phyloP scores from a whole-genome alignment of 1,140 invertebrate genomes.

The Vanessa atalanta region DNA sequence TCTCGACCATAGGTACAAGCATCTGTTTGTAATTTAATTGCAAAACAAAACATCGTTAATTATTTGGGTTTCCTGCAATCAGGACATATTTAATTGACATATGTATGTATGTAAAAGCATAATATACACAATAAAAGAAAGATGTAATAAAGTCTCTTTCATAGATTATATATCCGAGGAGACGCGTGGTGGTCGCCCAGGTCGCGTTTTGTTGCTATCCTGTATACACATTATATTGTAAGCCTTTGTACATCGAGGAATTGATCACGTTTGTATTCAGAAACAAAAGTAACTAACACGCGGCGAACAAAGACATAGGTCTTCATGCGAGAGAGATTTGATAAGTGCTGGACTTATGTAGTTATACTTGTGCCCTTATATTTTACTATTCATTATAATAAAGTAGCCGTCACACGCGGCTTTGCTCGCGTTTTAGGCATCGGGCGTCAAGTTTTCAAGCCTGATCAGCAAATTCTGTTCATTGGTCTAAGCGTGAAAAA shows the following conservation, averaged over 20 bases:
- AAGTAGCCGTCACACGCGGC: no score
- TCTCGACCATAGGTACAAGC: no score
- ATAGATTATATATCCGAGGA: conserved; percentile 32
- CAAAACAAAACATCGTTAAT: no score
- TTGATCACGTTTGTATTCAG: conserved; percentile 31
- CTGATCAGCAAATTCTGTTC: no score
- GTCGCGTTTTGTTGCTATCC: conserved; percentile 21
- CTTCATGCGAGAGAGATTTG: neutral
- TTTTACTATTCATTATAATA: no score
- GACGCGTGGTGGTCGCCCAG: conserved; percentile 45
- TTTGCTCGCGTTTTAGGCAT: no score
- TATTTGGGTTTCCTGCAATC: no score
- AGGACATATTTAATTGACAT: no score
- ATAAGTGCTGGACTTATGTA: neutral
- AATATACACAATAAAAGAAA: neutral
- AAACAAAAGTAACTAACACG: conserved; percentile 26
- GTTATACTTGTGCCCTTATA: no score
- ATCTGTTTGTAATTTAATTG: no score
- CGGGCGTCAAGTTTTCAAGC: no score
- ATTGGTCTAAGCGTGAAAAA: no score
- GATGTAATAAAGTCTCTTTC: conserved; percentile 20
- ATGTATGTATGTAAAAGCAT: neutral
- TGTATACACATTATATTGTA: conserved; percentile 29
- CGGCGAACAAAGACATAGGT: neutral
- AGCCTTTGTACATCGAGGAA: conserved; percentile 31